These are phyloP conservation scores for Buphagus erythrorhynchus DNA, from an alignment of 2,797 vertebrate species.

Conservation along the genomic window DNA sequence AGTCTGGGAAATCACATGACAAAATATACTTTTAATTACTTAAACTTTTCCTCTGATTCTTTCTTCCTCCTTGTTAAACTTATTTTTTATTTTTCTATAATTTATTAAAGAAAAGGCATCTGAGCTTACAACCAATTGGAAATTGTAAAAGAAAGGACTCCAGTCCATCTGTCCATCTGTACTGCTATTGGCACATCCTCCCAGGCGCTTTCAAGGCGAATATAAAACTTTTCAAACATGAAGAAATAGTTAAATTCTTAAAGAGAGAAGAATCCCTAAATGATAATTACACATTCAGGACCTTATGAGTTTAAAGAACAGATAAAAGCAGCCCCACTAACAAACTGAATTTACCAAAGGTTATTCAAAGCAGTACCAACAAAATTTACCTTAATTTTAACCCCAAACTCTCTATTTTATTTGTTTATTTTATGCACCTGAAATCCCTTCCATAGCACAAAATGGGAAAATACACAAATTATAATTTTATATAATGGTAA, in stretches of 20 bases:
- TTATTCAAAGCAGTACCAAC: not conserved
- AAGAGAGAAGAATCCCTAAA: not conserved
- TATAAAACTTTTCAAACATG: not conserved
- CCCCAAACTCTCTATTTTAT: not conserved
- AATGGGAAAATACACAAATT: not conserved
- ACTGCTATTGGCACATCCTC: not conserved
- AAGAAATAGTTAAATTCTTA: not conserved
- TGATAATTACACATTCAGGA: not conserved
- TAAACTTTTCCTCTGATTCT: not conserved
- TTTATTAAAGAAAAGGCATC: not conserved
- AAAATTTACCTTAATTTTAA: not conserved
- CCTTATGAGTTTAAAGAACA: not conserved
- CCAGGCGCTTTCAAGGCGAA: accelerated
- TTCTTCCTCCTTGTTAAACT: not conserved
- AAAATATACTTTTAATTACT: not conserved
- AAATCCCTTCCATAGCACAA: not conserved
- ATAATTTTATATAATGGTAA: not conserved
- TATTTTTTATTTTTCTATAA: not conserved
- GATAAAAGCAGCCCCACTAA: not conserved
- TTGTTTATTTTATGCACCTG: not conserved
- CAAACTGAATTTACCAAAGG: not conserved
- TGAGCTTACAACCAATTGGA: not conserved
- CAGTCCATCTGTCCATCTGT: not conserved
- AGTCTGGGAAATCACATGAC: not conserved
- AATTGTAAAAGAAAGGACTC: not conserved